Evolutionary conservation across 2,888 invertebrate species (phyloP).

Genomic region (Trichogramma evanescens): DNA sequence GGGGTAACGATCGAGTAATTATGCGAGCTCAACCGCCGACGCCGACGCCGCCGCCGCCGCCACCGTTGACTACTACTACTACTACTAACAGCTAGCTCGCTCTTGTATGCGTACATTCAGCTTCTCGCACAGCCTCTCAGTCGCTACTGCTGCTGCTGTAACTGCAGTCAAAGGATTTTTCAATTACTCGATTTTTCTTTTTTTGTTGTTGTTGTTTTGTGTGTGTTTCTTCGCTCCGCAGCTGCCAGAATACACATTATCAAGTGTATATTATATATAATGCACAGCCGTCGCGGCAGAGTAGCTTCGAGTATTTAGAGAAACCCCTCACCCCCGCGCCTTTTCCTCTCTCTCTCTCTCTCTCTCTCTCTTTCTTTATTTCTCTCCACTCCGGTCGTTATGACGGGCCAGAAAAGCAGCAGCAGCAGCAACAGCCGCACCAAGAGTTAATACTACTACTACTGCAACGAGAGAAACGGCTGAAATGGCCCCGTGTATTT

Average conservation of each 20-base stretch:
- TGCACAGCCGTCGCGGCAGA: too few relatives aligned
- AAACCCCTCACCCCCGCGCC: too few relatives aligned
- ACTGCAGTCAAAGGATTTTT: too few relatives aligned
- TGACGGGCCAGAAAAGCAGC: neutral
- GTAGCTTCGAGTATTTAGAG: too few relatives aligned
- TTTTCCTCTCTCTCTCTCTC: neutral
- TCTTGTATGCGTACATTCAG: neutral
- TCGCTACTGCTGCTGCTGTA: neutral
- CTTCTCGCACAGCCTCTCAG: neutral
- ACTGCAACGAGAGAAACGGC: too few relatives aligned
- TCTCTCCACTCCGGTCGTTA: slow-evolving; percentile 7
- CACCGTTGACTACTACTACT: neutral
- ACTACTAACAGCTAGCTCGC: neutral
- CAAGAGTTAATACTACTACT: neutral
- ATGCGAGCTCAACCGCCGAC: slow-evolving; percentile 16
- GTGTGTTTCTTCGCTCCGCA: too few relatives aligned
- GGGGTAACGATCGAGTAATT: slow-evolving; percentile 24
- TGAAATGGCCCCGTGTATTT: slow-evolving; percentile 6
- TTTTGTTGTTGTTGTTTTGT: too few relatives aligned
- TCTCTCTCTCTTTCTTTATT: neutral
- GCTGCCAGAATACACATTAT: too few relatives aligned
- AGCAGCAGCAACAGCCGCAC: neutral
- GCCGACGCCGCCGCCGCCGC: slow-evolving; percentile 1
- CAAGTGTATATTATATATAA: too few relatives aligned
- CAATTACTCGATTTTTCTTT: too few relatives aligned